Conservation (phyloP, 2,797 vertebrate species). For the Diplodus sargus region DNA sequence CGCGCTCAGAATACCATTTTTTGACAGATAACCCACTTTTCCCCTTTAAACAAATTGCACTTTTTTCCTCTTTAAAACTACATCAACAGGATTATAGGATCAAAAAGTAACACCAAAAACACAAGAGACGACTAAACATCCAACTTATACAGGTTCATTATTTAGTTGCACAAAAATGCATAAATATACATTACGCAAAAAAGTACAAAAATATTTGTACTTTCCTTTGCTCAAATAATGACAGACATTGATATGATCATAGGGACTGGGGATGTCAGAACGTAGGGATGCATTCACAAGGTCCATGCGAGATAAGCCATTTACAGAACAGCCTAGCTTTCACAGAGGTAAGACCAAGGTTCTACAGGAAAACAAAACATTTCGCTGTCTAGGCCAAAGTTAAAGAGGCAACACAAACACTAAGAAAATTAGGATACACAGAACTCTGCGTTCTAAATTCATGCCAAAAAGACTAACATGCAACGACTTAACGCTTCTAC, state of each 20-base stretch:
- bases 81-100: constrained; percentile 81
- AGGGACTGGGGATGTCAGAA: constrained; percentile 78
- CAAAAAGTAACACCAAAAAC: constrained; percentile 84
- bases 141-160: constrained; percentile 86
- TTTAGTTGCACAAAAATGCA: constrained; percentile 86
- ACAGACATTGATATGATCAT: constrained; percentile 79
- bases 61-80: constrained; percentile 81
- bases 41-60: constrained; percentile 85
- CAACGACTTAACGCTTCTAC: constrained; percentile 79
- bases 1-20: constrained; percentile 67
- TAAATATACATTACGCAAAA: constrained; percentile 85
- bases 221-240: constrained; percentile 81
- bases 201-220: constrained; percentile 82
- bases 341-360: constrained; percentile 82
- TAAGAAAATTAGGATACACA: constrained; percentile 82
- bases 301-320: constrained; percentile 83
- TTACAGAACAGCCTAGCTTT: constrained; percentile 80
- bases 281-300: constrained; percentile 80
- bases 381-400: constrained; percentile 73
- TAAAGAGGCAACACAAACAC: constrained; percentile 80
- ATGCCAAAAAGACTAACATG: constrained; percentile 86
- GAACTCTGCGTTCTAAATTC: constrained; percentile 82
- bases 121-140: constrained; percentile 83
- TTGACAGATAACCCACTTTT: constrained; percentile 66
- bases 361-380: constrained; percentile 78